Conservation (phyloP, 2,888 invertebrate species). For the Elaeidobius kamerunicus region DNA sequence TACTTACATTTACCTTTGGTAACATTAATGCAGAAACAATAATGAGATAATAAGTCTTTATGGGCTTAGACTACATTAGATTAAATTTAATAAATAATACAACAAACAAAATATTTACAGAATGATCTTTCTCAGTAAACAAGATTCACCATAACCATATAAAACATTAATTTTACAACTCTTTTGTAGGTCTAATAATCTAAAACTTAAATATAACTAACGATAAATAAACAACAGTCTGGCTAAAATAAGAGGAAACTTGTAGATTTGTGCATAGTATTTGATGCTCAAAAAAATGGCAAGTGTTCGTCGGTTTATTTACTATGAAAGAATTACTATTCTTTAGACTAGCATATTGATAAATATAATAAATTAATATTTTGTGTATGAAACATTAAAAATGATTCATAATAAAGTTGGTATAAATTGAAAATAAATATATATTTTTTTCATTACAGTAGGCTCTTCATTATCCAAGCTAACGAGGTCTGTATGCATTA, state of each 20-base stretch:
- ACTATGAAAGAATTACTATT: too few relatives aligned
- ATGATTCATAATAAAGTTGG: too few relatives aligned
- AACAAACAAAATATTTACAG: slow-evolving; percentile 17
- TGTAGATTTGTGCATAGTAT: too few relatives aligned
- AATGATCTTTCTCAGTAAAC: slow-evolving; percentile 11
- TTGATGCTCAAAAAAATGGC: too few relatives aligned
- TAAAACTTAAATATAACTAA: not conserved
- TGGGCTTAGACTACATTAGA: slow-evolving; percentile 8
- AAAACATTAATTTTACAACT: slow-evolving; percentile 10
- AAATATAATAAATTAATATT: too few relatives aligned
- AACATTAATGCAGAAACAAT: slow-evolving; percentile 19
- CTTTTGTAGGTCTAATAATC: not conserved
- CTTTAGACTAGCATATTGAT: too few relatives aligned
- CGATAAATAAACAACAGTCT: slow-evolving; percentile 1
- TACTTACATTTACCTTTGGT: slow-evolving; percentile 28
- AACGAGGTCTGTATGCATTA: too few relatives aligned
- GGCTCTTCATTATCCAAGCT: too few relatives aligned
- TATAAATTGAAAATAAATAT: too few relatives aligned
- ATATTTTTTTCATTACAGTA: too few relatives aligned
- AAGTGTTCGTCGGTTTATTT: too few relatives aligned
- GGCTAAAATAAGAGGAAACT: slow-evolving; percentile 6
- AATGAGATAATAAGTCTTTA: slow-evolving; percentile 11
- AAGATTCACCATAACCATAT: slow-evolving; percentile 7
- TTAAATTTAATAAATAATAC: slow-evolving; percentile 16
- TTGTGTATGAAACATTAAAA: too few relatives aligned